Base-by-base conservation (phyloP, 2,888 invertebrate genomes). In the Lepetodrilus schrolli region DNA sequence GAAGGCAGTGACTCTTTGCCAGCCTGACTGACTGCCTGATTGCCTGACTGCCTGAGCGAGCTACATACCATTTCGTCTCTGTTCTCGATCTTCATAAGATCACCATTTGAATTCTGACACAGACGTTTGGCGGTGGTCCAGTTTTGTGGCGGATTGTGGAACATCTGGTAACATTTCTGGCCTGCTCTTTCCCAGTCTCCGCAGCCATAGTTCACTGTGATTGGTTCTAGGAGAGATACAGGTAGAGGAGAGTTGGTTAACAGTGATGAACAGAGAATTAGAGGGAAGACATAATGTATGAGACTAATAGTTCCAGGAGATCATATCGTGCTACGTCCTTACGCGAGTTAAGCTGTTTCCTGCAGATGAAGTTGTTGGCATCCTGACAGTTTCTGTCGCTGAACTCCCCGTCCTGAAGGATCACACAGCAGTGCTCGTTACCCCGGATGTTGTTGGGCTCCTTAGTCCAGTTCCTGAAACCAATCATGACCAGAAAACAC, bases 401-500 rank as follows among this genome's bases (percentile, higher is more conserved):
- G 72, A 83, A 82, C 4, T 71, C 65, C 5, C 82, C 83, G 13
- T 79, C 74, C n/a, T 78, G 73, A 7, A 79, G 70, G 2, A 83
- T 47, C 5, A 78, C 76, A 4, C 74, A 83, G 70, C 84, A 84
- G 74, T 79, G 68, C 66, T 83, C 84, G 7, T 74, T 73, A 1
- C 78, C 77, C 5, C 70, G 77, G 21, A 84, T 47, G 70, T 82
- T 78, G 69, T 84, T 80, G 2, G 84, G 84, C 70, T 84, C 84
- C 2, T 23, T 10, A 0, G 78, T 76, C 83, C 84, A 84, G 4
- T 73, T 49, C 13, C 83, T 84, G 69, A 4, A 72, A 10, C 17
- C 21, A 20, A 17, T 20, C 50, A 2, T 49, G 4, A 49, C 50
- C n/a, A n/a, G n/a, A n/a, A n/a, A n/a, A 49, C 7, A 7, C 5